Conservation (phyloP, 2,888 invertebrate genomes). For the Trachelus tabidus region DNA sequence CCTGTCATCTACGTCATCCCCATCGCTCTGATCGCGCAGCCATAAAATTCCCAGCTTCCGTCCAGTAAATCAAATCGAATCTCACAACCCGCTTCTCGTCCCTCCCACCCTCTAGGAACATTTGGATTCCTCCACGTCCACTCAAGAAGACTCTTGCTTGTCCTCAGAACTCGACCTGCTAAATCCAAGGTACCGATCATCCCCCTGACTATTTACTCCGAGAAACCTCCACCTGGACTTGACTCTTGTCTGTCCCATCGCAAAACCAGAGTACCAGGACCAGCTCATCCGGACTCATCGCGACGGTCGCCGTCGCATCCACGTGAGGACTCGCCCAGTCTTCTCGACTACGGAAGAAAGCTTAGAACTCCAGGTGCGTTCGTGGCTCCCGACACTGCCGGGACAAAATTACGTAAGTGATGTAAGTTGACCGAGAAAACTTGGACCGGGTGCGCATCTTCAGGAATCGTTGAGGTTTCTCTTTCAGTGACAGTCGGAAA, state of each 20-base stretch:
- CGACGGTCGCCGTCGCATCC: no score
- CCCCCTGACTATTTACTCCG: no score
- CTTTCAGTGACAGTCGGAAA: constrained; percentile 12
- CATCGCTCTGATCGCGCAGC: no score
- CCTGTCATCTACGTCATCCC: no score
- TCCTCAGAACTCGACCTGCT: constrained; percentile 43
- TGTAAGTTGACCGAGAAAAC: constrained; percentile 39
- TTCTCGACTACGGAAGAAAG: no score
- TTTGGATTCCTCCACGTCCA: constrained; percentile 36
- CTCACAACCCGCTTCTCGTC: neutral
- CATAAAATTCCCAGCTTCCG: no score
- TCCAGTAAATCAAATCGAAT: no score
- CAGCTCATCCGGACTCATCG: no score
- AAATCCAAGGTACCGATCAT: constrained; percentile 35
- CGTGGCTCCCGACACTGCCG: constrained; percentile 12
- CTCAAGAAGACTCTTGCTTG: constrained; percentile 39
- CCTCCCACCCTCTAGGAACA: constrained; percentile 29
- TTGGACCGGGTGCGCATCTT: neutral
- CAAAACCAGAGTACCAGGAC: no score
- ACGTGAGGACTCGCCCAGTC: no score
- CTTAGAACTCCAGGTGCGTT: constrained; percentile 2
- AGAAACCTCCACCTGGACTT: no score
- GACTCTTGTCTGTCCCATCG: no score
- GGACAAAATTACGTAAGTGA: constrained; percentile 59
- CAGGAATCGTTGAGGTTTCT: constrained; percentile 1